Evolutionary conservation across 2,888 invertebrate species (phyloP).

Genomic region (Perdita meconis): DNA sequence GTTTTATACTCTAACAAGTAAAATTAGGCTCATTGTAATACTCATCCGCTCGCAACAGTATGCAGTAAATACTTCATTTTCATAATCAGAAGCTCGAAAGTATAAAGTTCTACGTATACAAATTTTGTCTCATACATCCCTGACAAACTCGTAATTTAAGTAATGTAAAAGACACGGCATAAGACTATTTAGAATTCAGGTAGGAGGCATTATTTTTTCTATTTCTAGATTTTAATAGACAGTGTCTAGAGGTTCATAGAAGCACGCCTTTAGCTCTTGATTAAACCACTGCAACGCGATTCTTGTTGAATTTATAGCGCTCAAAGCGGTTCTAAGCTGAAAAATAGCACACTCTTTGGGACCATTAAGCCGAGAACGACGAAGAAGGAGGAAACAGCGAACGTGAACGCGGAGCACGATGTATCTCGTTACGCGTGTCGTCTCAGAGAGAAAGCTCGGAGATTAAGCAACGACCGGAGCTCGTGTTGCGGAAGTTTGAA

Average conservation of each 20-base stretch:
- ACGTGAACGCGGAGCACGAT: conserved; percentile 40
- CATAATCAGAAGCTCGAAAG: no score
- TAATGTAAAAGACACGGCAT: not conserved
- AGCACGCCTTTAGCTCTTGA: conserved; percentile 27
- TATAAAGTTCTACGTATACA: no score
- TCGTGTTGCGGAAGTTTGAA: conserved; percentile 16
- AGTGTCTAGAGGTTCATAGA: not conserved
- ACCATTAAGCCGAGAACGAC: conserved; percentile 49
- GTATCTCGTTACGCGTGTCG: conserved; percentile 47
- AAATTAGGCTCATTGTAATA: no score
- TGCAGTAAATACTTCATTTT: no score
- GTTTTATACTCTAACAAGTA: no score
- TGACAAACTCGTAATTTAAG: not conserved
- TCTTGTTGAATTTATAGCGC: conserved; percentile 45
- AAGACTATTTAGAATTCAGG: not conserved
- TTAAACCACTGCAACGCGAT: conserved; percentile 26
- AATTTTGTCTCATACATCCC: no score
- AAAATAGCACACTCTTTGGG: conserved; percentile 42
- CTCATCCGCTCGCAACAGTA: no score
- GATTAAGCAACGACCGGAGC: conserved; percentile 49
- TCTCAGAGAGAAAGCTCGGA: conserved; percentile 48
- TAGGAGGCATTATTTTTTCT: not conserved
- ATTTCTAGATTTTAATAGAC: not conserved
- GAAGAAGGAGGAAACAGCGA: conserved; percentile 15
- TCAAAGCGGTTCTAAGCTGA: conserved; percentile 41